A percentile compares a stretch with the other conserved stretches of the same genome.
These are phyloP conservation scores for Parnassius smintheus DNA, from an alignment of 2,888 invertebrate species.

Conservation along the genomic window DNA sequence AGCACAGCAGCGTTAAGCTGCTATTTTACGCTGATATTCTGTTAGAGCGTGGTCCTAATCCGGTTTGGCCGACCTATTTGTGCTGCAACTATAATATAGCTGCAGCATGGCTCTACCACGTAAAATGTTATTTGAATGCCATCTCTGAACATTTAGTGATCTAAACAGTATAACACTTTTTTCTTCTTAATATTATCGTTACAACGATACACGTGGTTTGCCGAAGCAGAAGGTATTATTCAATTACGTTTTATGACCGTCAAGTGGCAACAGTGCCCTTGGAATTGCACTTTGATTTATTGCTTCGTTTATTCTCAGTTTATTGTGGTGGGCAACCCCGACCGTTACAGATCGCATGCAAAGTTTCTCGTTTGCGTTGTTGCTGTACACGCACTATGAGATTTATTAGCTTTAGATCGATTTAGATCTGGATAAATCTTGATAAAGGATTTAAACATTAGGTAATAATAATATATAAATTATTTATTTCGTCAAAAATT, in stretches of 20 bases:
- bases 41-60: too few relatives aligned
- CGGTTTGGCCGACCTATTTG: too few relatives aligned
- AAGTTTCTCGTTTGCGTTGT: constrained; percentile 23
- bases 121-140: not conserved
- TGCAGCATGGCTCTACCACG: too few relatives aligned
- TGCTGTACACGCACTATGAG: constrained; percentile 17
- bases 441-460: not conserved
- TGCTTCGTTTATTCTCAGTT: constrained; percentile 56
- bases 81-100: too few relatives aligned
- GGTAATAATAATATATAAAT: too few relatives aligned
- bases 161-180: constrained; percentile 34
- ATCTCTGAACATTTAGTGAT: constrained; percentile 9
- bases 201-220: constrained; percentile 43
- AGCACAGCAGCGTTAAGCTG: too few relatives aligned
- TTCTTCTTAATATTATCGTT: constrained; percentile 50
- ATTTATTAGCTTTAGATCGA: constrained; percentile 9
- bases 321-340: constrained; percentile 49
- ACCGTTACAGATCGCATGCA: constrained; percentile 35
- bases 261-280: constrained; percentile 57
- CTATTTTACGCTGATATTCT: too few relatives aligned
- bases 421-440: constrained; percentile 11
- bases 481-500: too few relatives aligned
- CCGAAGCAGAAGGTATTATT: constrained; percentile 53
- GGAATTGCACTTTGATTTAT: constrained; percentile 66
- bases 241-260: constrained; percentile 68